A percentile compares a stretch with the other conserved stretches of the same genome.
Evolutionary conservation across 23 tunicate species (phyloP).

Genomic region (Aplidium turbinatum): DNA sequence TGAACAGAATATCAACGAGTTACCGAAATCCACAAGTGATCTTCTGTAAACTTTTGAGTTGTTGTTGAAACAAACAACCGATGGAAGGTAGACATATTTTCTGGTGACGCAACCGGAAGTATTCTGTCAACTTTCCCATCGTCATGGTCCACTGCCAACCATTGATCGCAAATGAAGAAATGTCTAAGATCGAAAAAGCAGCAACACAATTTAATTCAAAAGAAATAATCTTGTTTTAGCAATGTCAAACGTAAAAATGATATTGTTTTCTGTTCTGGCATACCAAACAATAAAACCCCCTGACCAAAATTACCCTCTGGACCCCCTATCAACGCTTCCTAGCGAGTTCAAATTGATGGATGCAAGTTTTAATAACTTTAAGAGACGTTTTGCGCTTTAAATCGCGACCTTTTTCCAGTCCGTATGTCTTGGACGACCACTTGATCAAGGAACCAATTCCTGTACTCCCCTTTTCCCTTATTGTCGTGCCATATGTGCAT

Average conservation of each 20-base stretch:
- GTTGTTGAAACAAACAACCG: conserved; percentile 83
- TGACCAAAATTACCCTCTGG: too few relatives aligned
- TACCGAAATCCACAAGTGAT: conserved; percentile 97
- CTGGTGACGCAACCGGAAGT: conserved; percentile 84
- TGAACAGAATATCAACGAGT: neutral
- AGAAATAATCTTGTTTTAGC: too few relatives aligned
- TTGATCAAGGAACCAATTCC: conserved; percentile 96
- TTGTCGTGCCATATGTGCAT: conserved; percentile 98
- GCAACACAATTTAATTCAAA: too few relatives aligned
- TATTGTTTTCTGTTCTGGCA: too few relatives aligned
- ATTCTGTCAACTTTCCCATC: conserved; percentile 94
- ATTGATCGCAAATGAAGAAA: conserved; percentile 89
- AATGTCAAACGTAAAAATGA: too few relatives aligned
- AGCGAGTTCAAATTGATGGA: too few relatives aligned
- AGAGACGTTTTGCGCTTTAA: neutral
- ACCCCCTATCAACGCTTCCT: too few relatives aligned
- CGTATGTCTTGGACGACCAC: conserved; percentile 80
- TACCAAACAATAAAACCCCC: too few relatives aligned
- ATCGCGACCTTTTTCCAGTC: conserved; percentile 73
- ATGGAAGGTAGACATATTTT: conserved; percentile 88
- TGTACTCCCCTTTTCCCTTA: conserved; percentile 74
- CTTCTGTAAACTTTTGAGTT: conserved; percentile 93
- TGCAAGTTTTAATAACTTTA: too few relatives aligned
- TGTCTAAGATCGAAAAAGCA: conserved; percentile 30
- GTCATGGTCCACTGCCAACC: conserved; percentile 90